Evolutionary conservation across 2,797 vertebrate genomes (phyloP).

Genomic region (Merluccius polli): DNA sequence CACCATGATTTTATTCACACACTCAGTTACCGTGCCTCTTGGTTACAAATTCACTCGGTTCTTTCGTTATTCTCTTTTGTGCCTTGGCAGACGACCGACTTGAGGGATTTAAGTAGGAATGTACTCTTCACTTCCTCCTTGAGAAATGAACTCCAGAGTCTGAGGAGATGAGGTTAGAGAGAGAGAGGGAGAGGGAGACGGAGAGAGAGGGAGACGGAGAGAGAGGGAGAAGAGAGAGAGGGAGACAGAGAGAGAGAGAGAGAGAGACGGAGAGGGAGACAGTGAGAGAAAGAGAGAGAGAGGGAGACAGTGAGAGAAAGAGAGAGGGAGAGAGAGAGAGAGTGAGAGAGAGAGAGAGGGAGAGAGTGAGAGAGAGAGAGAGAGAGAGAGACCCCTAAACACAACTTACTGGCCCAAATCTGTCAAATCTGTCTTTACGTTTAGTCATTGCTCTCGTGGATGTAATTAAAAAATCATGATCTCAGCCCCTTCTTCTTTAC

Average conservation of each 20-base stretch:
- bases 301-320: too few relatives aligned
- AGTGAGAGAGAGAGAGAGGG: too few relatives aligned
- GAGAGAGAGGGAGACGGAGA: too few relatives aligned
- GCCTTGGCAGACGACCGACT: constrained; percentile 17
- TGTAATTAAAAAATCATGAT: background rate
- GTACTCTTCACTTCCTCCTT: constrained; percentile 14
- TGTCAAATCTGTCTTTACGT: background rate
- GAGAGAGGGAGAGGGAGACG: too few relatives aligned
- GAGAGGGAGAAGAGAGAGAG: too few relatives aligned
- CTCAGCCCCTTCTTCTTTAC: background rate
- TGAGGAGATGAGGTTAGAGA: constrained; percentile 2
- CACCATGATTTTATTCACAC: constrained; percentile 57
- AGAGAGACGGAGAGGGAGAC: too few relatives aligned
- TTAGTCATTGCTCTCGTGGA: background rate
- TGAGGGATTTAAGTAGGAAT: constrained; percentile 22
- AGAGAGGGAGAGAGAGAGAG: too few relatives aligned
- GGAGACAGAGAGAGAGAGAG: too few relatives aligned
- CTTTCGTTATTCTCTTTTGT: background rate
- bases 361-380: constrained; percentile 1
- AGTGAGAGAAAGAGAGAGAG: background rate
- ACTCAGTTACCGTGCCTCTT: constrained; percentile 23
- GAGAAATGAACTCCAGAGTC: constrained; percentile 12
- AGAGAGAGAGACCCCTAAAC: constrained; percentile 10
- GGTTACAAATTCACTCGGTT: constrained; percentile 15
- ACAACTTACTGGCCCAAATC: background rate